These are phyloP conservation scores for Zosterops lateralis DNA, from an alignment of 2,113 vertebrate species.

Conservation along the genomic window DNA sequence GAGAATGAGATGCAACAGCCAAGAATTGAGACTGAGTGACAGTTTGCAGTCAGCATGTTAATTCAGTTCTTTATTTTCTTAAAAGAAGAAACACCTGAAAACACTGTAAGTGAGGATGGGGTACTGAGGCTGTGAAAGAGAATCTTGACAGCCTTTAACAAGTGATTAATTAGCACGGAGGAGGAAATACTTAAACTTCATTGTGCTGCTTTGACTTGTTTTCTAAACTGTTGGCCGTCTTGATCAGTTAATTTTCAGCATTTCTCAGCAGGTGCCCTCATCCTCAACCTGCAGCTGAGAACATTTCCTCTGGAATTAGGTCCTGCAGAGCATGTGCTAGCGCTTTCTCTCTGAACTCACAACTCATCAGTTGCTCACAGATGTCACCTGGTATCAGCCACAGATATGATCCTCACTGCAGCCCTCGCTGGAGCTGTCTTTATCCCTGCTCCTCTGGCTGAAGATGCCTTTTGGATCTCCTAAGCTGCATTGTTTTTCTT, in stretches of 20 bases:
- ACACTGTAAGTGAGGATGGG: neutral
- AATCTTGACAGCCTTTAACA: neutral
- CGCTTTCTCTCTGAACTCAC: neutral
- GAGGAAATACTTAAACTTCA: neutral
- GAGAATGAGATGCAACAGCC: neutral
- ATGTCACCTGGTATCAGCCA: neutral
- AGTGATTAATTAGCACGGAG: neutral
- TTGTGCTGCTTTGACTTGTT: neutral
- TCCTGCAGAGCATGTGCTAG: neutral
- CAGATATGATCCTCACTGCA: neutral
- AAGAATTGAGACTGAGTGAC: neutral
- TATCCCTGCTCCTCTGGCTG: neutral
- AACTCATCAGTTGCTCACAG: neutral
- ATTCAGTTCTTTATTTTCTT: neutral
- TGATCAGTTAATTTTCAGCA: neutral
- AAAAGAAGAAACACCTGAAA: neutral
- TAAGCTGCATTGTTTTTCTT: neutral
- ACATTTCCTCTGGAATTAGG: neutral
- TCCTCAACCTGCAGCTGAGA: neutral
- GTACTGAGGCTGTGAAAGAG: neutral
- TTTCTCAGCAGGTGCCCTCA: neutral
- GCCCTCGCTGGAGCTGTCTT: neutral
- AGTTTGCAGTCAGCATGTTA: neutral
- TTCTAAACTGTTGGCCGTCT: neutral
- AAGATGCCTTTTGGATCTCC: neutral